Evolutionary conservation across 2,113 vertebrate genomes (phyloP), one percentile per base, ranked within the genome.

Genomic region (Odobenus rosmarus): DNA sequence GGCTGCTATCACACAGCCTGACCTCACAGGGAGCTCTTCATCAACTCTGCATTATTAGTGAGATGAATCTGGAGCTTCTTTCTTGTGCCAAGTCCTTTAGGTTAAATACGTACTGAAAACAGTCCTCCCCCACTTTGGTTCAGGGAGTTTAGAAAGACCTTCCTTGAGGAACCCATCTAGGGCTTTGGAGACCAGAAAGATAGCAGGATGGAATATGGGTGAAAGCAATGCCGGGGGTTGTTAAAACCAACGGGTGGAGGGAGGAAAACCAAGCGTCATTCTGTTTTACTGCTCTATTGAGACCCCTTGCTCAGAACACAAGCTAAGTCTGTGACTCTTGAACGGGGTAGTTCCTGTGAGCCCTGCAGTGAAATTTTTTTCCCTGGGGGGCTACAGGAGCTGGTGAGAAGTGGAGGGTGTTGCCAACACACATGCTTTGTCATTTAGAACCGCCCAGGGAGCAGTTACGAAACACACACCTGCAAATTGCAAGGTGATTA

Each of bases 221-320:
- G 77, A 87, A 97, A 97, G 85, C 69, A 88, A 79, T 33, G 92
- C 42, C 84, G 97, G 95, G 94, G 93, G 92, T 62, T 98, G 55
- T 36, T 90, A 96, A 83, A 97, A 95, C 93, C 72, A 92, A 96
- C 88, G 95, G 95, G 95, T 89, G 96, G 95, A 95, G 23, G 46
- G 5, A 1, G 98, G 53, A 98, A 97, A 97, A 96, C 42, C 95
- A 97, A 98, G 93, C 94, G 74, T 33, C 33, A 67, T 87, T 98
- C 98, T 97, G 97, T 98, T 99, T 98, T 98, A 96, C 88, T 97
- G 96, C 97, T 96, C 89, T 81, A 59, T 51, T 77, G 88, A 83
- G 84, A 28, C 89, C 83, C 86, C 71, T 91, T 95, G 74, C 94
- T 95, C 97, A 90, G 96, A 96, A 97, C 97, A 95, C 64, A 67